A percentile compares a stretch with the other conserved stretches of the same genome.
These are phyloP conservation scores for Beroe forskalii DNA, from an alignment of 37 sponge, comb jelly and placozoan species.

Conservation along the genomic window DNA sequence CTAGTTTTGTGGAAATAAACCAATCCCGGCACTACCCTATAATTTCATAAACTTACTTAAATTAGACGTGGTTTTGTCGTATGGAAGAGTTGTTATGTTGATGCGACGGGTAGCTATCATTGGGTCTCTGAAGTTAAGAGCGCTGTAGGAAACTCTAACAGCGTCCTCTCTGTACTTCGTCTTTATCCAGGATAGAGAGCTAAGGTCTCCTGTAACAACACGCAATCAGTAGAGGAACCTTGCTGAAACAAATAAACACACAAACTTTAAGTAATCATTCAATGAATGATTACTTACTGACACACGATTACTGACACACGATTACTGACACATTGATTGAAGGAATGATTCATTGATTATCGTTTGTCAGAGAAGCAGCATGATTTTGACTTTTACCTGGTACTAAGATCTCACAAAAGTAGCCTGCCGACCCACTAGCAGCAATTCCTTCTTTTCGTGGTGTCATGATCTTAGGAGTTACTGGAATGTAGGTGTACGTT, in stretches of 20 bases:
- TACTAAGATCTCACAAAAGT: not conserved
- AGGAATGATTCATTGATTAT: no score
- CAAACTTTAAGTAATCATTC: no score
- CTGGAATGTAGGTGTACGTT: not conserved
- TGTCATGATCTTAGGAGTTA: not conserved
- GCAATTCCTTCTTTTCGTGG: not conserved
- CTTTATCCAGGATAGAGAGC: conserved; percentile 13
- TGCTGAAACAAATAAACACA: no score
- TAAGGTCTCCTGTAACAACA: conserved; percentile 2
- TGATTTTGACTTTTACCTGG: no score
- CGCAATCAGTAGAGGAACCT: no score
- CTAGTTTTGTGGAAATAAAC: no score
- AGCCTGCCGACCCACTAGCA: not conserved
- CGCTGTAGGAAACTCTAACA: not conserved
- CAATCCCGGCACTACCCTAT: no score
- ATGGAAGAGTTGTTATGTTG: not conserved
- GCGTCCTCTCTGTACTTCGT: not conserved
- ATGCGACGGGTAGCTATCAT: not conserved
- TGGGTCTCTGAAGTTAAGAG: conserved; percentile 40
- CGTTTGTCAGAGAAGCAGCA: no score
- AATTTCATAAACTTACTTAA: not conserved
- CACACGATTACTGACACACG: no score
- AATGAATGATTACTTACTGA: no score
- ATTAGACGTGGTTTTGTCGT: not conserved
- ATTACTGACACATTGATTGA: no score